phyloP scores from a whole-genome alignment of 2,113 vertebrate genomes.

The Festucalex cinctus region DNA sequence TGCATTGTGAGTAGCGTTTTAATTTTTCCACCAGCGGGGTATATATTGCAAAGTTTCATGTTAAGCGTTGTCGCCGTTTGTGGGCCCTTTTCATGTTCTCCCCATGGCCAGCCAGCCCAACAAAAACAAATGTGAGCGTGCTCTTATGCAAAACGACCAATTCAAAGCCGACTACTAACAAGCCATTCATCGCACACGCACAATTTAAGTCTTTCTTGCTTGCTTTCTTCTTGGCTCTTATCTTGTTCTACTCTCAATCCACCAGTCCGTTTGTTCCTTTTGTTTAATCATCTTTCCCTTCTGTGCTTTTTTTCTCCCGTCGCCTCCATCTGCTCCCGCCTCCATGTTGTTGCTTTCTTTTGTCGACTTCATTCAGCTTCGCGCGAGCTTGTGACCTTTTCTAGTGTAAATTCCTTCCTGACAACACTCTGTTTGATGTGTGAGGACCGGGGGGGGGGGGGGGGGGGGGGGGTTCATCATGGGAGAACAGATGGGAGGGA shows the following conservation, averaged over 20 bases:
- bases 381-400: slow-evolving; percentile 55
- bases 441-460: no score
- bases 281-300: slow-evolving; percentile 26
- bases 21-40: no score
- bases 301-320: slow-evolving; percentile 34
- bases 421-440: slow-evolving; percentile 42
- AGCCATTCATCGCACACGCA: slow-evolving; percentile 9
- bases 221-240: slow-evolving; percentile 20
- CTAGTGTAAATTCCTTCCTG: slow-evolving; percentile 43
- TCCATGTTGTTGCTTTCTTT: slow-evolving; percentile 35
- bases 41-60: not conserved
- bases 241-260: slow-evolving; percentile 24
- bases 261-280: slow-evolving; percentile 33
- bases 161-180: slow-evolving; percentile 24
- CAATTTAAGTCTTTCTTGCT: slow-evolving; percentile 16
- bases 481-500: not conserved
- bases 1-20: no score
- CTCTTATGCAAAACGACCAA: slow-evolving; percentile 9
- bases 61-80: not conserved
- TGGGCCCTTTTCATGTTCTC: slow-evolving; percentile 2
- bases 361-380: slow-evolving; percentile 35
- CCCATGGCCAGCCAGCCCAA: slow-evolving; percentile 1
- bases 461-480: no score
- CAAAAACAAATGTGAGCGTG: not conserved
- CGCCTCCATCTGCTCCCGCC: slow-evolving; percentile 35